These are phyloP conservation scores for Drosophila subsilvestris DNA, from an alignment of 2,888 invertebrate genomes.

Conservation along the genomic window DNA sequence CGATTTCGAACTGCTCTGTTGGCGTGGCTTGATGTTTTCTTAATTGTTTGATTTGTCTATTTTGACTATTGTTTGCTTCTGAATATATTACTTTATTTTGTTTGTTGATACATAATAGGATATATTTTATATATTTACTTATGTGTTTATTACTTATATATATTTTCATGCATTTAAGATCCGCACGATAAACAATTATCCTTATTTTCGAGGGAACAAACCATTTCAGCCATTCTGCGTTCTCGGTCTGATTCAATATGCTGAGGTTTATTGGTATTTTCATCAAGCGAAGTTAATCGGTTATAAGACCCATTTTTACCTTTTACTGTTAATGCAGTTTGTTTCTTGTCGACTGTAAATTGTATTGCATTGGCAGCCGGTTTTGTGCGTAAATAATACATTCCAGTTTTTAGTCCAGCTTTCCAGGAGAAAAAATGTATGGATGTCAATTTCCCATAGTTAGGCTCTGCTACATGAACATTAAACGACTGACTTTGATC, in stretches of 20 bases:
- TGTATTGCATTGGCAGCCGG: slow-evolving; percentile 98
- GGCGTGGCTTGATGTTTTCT: no score
- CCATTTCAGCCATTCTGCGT: slow-evolving; percentile 89
- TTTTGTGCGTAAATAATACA: slow-evolving; percentile 99
- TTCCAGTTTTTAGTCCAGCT: slow-evolving; percentile 98
- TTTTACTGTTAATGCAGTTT: slow-evolving; percentile 82
- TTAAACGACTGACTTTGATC: slow-evolving; percentile 99
- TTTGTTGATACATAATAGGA: neutral
- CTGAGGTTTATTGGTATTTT: slow-evolving; percentile 1
- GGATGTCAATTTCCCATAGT: slow-evolving; percentile 96
- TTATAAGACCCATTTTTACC: slow-evolving; percentile 30
- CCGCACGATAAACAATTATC: slow-evolving; percentile 95
- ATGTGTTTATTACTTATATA: slow-evolving; percentile 11
- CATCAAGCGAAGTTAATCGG: slow-evolving; percentile 3
- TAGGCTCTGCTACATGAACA: slow-evolving; percentile 97
- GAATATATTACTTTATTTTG: neutral
- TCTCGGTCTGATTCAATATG: slow-evolving; percentile 74
- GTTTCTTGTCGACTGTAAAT: slow-evolving; percentile 97
- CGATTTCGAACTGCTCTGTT: no score
- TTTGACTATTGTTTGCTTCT: neutral
- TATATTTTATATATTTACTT: slow-evolving; percentile 28
- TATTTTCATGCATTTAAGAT: slow-evolving; percentile 85
- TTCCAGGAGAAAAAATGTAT: slow-evolving; percentile 99
- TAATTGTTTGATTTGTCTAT: no score
- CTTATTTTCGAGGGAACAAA: slow-evolving; percentile 94